These are phyloP conservation scores for Gortyna flavago DNA, from an alignment of 2,888 invertebrate species.

Conservation along the genomic window DNA sequence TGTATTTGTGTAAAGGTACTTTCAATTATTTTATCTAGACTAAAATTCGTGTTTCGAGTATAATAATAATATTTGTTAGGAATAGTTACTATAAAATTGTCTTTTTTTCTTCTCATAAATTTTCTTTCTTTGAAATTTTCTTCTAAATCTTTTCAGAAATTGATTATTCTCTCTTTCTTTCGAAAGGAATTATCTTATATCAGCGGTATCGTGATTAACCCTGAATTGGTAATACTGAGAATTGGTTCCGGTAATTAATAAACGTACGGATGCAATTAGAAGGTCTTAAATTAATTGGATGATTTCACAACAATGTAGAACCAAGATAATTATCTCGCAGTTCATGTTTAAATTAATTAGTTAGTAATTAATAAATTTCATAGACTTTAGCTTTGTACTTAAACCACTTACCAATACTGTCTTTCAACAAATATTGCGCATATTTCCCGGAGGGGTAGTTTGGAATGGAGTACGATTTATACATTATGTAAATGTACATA, in stretches of 20 bases:
- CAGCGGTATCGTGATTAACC: background rate
- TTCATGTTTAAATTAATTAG: conserved; percentile 26
- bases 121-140: background rate
- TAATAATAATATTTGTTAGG: background rate
- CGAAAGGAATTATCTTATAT: too few species aligned
- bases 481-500: background rate
- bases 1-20: background rate
- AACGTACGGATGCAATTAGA: conserved; percentile 13
- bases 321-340: conserved; percentile 24
- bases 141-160: background rate
- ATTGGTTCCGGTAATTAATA: conserved; percentile 11
- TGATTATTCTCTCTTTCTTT: background rate
- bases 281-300: conserved; percentile 19
- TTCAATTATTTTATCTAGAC: too few species aligned
- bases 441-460: background rate
- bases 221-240: background rate
- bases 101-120: background rate
- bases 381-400: background rate
- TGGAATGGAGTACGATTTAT: background rate
- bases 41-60: background rate
- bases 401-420: background rate
- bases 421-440: background rate
- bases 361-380: conserved; percentile 8
- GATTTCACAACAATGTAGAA: conserved; percentile 14
- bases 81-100: background rate